These are phyloP conservation scores for Calephelis perditalis DNA, from an alignment of 2,888 invertebrate species.

Conservation along the genomic window DNA sequence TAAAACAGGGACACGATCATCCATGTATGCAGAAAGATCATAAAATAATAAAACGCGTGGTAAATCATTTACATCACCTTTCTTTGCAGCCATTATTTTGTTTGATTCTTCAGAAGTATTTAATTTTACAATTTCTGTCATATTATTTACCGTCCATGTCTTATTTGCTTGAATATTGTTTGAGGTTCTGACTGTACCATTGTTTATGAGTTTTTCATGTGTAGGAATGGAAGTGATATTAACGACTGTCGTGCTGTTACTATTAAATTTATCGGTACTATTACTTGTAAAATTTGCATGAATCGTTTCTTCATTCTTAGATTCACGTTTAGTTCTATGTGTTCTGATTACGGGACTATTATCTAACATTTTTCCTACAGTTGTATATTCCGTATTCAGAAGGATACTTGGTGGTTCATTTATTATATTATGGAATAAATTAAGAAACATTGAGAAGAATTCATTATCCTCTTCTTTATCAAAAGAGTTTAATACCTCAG, in stretches of 20 bases:
- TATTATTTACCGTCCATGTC: conserved; percentile 16
- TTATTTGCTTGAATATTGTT: too few species aligned
- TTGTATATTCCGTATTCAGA: conserved; percentile 37
- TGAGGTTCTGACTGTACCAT: too few species aligned
- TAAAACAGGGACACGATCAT: conserved; percentile 29
- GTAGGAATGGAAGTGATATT: not conserved
- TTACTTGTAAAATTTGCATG: not conserved
- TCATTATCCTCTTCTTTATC: conserved; percentile 48
- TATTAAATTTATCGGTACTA: not conserved
- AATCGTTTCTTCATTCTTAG: conserved; percentile 5
- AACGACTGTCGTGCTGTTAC: not conserved
- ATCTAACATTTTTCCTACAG: conserved; percentile 27
- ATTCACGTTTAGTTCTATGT: conserved; percentile 35
- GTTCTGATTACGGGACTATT: conserved; percentile 35
- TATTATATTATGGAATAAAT: conserved; percentile 43
- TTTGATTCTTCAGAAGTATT: conserved; percentile 25
- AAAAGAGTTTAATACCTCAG: conserved; percentile 42
- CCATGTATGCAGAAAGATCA: conserved; percentile 43
- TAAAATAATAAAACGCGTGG: conserved; percentile 46
- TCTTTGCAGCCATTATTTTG: not conserved
- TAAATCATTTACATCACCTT: conserved; percentile 26
- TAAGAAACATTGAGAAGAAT: conserved; percentile 41
- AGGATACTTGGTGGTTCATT: conserved; percentile 44
- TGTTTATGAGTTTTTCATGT: conserved; percentile 1
- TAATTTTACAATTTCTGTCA: conserved; percentile 19